Evolutionary conservation across 2,797 vertebrate genomes (phyloP).

Genomic region (Vespertilio murinus): DNA sequence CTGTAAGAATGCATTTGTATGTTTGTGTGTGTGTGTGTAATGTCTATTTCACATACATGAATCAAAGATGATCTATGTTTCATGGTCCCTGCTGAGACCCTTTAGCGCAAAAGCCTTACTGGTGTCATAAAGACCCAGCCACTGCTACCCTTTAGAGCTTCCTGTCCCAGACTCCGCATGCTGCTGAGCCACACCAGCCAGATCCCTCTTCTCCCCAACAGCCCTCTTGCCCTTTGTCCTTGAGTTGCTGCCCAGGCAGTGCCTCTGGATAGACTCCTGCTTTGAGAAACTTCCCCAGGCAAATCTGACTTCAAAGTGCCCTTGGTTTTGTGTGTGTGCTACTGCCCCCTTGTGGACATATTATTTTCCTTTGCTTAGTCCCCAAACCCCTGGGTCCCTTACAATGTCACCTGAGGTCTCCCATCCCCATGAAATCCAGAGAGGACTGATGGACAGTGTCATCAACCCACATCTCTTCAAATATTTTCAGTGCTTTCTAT

Average conservation of each 20-base stretch:
- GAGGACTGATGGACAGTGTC: neutral
- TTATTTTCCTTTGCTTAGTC: neutral
- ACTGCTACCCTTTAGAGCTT: neutral
- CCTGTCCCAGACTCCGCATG: neutral
- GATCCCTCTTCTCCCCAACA: neutral
- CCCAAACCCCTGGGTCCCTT: neutral
- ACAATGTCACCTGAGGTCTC: neutral
- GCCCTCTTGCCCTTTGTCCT: neutral
- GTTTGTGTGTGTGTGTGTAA: neutral
- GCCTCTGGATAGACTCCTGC: neutral
- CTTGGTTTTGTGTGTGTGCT: neutral
- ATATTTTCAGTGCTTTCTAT: neutral
- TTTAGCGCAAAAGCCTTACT: neutral
- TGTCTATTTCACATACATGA: neutral
- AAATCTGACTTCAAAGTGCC: neutral
- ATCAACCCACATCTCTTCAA: neutral
- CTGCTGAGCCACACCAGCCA: neutral
- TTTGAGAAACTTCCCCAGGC: fast-evolving
- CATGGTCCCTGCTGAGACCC: neutral
- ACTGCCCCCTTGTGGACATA: neutral
- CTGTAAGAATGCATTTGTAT: neutral
- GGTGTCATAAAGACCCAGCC: neutral
- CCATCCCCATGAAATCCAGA: neutral
- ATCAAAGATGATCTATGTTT: neutral
- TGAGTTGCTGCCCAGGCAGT: neutral